Conservation (phyloP, 1,140 invertebrate genomes). For the Aporrectodea caliginosa region DNA sequence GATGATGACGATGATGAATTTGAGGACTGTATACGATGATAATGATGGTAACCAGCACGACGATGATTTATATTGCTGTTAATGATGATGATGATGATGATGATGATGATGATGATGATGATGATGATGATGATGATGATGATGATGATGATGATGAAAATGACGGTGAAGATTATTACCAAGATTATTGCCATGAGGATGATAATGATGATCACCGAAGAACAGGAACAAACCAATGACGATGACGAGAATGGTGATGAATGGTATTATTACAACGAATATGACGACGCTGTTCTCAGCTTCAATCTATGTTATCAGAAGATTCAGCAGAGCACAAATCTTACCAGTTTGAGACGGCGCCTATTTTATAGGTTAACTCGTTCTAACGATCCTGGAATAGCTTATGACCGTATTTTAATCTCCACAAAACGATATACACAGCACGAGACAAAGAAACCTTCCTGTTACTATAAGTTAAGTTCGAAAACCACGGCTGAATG, state of each 20-base stretch:
- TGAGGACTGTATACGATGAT: too few species aligned
- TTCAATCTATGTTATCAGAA: too few species aligned
- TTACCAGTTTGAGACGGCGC: too few species aligned
- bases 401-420: too few species aligned
- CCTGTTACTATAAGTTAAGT: too few species aligned
- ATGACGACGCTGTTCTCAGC: not conserved
- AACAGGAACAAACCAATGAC: not conserved
- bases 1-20: not conserved
- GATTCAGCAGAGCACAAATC: too few species aligned
- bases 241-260: not conserved
- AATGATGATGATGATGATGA: not conserved
- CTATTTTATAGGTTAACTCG: too few species aligned
- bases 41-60: not conserved
- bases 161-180: not conserved
- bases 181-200: not conserved
- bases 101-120: not conserved
- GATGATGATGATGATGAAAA: not conserved
- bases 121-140: constrained; percentile 1
- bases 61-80: not conserved
- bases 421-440: too few species aligned
- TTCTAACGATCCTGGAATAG: too few species aligned
- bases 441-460: too few species aligned
- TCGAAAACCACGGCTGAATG: too few species aligned
- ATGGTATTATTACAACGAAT: not conserved
- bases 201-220: not conserved